A percentile compares a stretch with the other conserved stretches of the same genome.
phyloP scores from a whole-genome alignment of 1,140 invertebrate genomes.

The Thaumetopoea pityocampa region DNA sequence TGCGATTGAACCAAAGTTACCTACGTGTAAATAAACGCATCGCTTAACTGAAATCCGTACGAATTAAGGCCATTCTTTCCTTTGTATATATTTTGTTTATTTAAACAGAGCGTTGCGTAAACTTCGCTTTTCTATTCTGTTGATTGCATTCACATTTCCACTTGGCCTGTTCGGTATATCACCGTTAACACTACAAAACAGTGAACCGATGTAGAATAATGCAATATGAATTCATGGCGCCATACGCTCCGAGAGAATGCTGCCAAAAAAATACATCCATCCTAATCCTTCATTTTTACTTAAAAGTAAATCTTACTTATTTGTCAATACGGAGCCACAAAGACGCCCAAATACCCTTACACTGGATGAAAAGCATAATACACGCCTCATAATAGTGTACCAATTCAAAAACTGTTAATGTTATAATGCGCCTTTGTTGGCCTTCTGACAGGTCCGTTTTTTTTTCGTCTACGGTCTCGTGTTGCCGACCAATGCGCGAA shows the following conservation, averaged over 20 bases:
- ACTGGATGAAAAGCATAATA: constrained; percentile 65
- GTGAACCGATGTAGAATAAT: constrained; percentile 44
- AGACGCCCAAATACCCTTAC: constrained; percentile 69
- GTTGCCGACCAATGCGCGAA: constrained; percentile 45
- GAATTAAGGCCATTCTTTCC: constrained; percentile 28
- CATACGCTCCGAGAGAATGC: constrained; percentile 35
- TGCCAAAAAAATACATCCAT: constrained; percentile 36
- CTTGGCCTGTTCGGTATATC: constrained; percentile 61
- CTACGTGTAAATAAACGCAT: constrained; percentile 1
- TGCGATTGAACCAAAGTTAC: constrained; percentile 12
- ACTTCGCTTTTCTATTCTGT: constrained; percentile 36
- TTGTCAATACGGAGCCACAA: constrained; percentile 73
- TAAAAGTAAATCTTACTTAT: constrained; percentile 67
- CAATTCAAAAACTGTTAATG: constrained; percentile 73
- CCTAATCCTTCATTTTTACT: constrained; percentile 70
- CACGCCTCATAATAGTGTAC: constrained; percentile 66
- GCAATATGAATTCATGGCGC: constrained; percentile 63
- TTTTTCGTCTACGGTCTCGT: constrained; percentile 45
- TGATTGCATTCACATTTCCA: constrained; percentile 50
- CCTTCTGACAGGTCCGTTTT: constrained; percentile 59
- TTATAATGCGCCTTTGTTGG: constrained; percentile 69
- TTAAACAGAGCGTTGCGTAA: constrained; percentile 45
- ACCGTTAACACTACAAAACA: constrained; percentile 35
- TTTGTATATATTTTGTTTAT: constrained; percentile 36
- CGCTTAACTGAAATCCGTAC: constrained; percentile 18